A percentile compares a stretch with the other conserved stretches of the same genome.
These are phyloP conservation scores for Miniopterus natalensis DNA, from an alignment of 2,113 vertebrate genomes.

Conservation along the genomic window DNA sequence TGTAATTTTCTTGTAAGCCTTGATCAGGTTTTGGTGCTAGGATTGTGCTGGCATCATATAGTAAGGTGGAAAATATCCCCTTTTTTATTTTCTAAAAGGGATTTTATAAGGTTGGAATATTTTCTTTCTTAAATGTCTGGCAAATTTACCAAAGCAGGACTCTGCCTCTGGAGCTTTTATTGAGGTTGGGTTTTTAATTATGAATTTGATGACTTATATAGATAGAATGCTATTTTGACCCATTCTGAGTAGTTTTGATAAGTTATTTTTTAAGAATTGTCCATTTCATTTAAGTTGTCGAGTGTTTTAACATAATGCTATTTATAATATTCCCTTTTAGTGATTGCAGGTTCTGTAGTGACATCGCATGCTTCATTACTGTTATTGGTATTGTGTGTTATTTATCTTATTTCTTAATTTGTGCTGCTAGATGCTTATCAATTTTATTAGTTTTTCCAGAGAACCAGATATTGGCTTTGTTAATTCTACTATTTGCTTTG, in stretches of 20 bases:
- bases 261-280: not conserved
- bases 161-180: not conserved
- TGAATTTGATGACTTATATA: not conserved
- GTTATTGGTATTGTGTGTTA: not conserved
- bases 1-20: not conserved
- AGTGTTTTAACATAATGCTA: not conserved
- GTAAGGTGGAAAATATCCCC: not conserved
- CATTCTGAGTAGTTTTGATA: not conserved
- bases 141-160: not conserved
- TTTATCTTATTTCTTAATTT: not conserved
- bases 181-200: not conserved
- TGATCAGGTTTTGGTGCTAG: not conserved
- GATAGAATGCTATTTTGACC: not conserved
- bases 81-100: not conserved
- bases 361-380: not conserved
- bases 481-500: not conserved
- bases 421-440: not conserved
- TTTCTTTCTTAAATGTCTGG: not conserved
- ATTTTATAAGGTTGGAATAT: not conserved
- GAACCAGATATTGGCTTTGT: not conserved
- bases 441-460: not conserved
- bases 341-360: not conserved
- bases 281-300: not conserved
- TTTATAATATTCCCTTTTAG: not conserved
- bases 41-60: not conserved